Evolutionary conservation across 2,113 vertebrate genomes (phyloP).

Genomic region (Vidua macroura): DNA sequence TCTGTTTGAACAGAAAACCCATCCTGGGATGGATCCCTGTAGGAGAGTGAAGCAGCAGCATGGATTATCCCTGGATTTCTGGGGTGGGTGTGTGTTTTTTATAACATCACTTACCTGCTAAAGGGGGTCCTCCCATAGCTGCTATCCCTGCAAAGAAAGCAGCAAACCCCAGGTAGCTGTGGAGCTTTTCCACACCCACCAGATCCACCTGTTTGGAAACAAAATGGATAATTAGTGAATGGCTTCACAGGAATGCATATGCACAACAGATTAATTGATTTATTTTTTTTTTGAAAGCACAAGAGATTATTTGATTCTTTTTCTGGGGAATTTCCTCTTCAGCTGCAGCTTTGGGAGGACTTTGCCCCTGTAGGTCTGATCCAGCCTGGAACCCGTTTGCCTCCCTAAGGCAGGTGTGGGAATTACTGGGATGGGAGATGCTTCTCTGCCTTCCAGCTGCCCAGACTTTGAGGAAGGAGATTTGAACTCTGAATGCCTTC

Average conservation of each 20-base stretch:
- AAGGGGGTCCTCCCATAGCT: conserved; percentile 85
- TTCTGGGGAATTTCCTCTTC: not conserved
- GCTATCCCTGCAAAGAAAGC: conserved; percentile 88
- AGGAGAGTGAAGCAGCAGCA: not conserved
- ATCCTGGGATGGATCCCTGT: not conserved
- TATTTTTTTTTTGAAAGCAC: not conserved
- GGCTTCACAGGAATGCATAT: fast-evolving
- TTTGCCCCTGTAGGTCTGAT: not conserved
- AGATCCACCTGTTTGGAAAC: conserved; percentile 82
- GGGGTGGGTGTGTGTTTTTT: fast-evolving
- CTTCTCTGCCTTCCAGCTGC: not conserved
- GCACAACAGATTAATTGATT: fast-evolving
- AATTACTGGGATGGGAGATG: not conserved
- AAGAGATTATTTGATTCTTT: not conserved
- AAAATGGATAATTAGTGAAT: not conserved
- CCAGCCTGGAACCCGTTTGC: not conserved
- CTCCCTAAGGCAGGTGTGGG: not conserved
- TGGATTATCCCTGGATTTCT: not conserved
- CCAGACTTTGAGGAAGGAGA: not conserved
- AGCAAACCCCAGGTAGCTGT: conserved; percentile 87
- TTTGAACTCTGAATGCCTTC: not conserved
- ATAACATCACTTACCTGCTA: conserved; percentile 77
- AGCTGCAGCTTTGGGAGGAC: not conserved
- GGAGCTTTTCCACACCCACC: conserved; percentile 77
- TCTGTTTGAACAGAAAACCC: not conserved